Conservation (phyloP, 1,140 invertebrate species). For the Diuraphis noxia region DNA sequence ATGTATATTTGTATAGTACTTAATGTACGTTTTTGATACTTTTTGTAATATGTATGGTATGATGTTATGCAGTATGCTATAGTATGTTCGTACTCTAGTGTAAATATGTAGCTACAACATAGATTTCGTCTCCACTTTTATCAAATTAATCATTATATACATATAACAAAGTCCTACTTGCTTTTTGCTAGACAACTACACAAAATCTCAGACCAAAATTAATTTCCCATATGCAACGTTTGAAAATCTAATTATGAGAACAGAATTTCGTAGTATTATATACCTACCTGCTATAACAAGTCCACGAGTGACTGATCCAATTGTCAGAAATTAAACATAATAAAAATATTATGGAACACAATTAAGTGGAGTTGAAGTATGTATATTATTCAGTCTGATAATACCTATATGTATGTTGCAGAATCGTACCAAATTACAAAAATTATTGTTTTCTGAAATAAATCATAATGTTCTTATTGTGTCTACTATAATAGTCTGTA, state of each 20-base stretch:
- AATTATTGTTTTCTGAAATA: too few species aligned
- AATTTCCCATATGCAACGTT: not conserved
- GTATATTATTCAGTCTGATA: not conserved
- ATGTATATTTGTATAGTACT: too few species aligned
- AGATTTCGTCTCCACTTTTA: too few species aligned
- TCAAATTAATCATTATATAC: too few species aligned
- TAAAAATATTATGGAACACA: not conserved
- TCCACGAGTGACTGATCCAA: not conserved
- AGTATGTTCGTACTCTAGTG: too few species aligned
- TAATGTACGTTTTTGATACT: too few species aligned
- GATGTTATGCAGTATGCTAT: too few species aligned
- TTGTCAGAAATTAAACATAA: not conserved
- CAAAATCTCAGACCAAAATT: not conserved
- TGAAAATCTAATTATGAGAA: not conserved
- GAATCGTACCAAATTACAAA: not conserved
- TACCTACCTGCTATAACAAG: not conserved
- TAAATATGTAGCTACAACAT: too few species aligned
- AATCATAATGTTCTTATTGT: too few species aligned
- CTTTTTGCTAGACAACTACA: not conserved
- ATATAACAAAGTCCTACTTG: not conserved
- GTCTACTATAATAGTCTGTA: too few species aligned
- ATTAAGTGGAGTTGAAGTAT: not conserved
- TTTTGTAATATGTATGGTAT: too few species aligned
- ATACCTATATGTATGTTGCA: not conserved
- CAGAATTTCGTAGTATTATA: not conserved